A percentile compares a stretch with the other conserved stretches of the same genome.
Conservation (phyloP, 2,888 invertebrate genomes). For the Siphlonurus alternatus region DNA sequence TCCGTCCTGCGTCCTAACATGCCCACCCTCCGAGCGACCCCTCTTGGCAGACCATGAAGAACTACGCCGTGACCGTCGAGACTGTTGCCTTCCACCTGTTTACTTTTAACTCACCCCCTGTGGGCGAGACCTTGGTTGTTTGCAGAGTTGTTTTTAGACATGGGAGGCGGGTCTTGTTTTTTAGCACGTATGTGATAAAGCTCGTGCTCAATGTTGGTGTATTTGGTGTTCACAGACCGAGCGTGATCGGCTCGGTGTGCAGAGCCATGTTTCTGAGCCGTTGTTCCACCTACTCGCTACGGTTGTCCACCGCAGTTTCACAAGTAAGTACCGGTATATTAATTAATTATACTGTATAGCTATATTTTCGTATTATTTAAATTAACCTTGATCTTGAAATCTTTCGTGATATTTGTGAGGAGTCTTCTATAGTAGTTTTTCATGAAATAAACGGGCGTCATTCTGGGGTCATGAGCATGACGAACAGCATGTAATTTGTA, state of each 20-base stretch:
- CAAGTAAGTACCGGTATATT: neutral
- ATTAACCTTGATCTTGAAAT: too few species aligned
- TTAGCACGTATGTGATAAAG: neutral
- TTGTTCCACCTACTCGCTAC: neutral
- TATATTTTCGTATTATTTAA: too few species aligned
- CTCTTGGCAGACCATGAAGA: too few species aligned
- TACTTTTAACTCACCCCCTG: neutral
- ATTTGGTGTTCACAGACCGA: neutral
- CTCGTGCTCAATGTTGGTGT: neutral
- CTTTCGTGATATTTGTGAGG: too few species aligned
- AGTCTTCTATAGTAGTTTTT: too few species aligned
- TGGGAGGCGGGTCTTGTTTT: neutral
- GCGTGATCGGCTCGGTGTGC: neutral
- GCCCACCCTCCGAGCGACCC: too few species aligned
- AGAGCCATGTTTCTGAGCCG: neutral
- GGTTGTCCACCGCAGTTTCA: neutral
- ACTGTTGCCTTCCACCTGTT: neutral
- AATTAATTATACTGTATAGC: too few species aligned
- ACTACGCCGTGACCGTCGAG: too few species aligned
- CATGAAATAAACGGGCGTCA: too few species aligned
- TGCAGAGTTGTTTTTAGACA: neutral
- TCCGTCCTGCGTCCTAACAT: too few species aligned
- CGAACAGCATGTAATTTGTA: too few species aligned
- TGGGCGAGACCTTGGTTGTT: neutral
- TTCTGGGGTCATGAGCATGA: too few species aligned